Evolutionary conservation across 2,888 invertebrate genomes (phyloP), one percentile per base, ranked within the genome.

Genomic region (Xylophagus ater): DNA sequence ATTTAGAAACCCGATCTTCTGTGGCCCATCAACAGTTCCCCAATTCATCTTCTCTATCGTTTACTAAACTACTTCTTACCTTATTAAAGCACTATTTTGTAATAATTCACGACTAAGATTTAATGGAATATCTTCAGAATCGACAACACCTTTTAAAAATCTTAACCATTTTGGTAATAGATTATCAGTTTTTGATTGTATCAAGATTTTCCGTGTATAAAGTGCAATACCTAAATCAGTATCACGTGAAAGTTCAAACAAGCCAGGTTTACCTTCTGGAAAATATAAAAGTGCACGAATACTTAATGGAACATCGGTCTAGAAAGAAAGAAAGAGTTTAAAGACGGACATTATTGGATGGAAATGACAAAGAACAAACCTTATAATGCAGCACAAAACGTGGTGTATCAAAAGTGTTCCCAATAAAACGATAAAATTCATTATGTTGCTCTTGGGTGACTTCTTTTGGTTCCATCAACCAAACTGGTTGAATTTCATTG

Each of bases 121-220:
- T 40, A 97, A 68, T 28, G 97, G 97, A 68, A 97, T 94, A 65
- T 97, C 97, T 70, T 97, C 97, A 2, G 93, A 94, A 69, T 97
- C 97, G 12, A 97, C 92, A 20, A 97, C 94, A 57, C 94, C 96
- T 74, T 92, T 92, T 3, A 97, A 72, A 66, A 97, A 97, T 52
- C 96, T 72, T 50, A 97, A 69, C 90, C 94, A 97, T 57, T 90
- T 88, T 0, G 94, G 94, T 45, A 96, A 67, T 47, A 96, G 76
- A 55, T 88, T 84, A 42, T 89, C 89, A 1, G 90, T 85, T 58
- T 83, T 84, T 53, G 79, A 83, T 66, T 94, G 89, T 45, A 97
- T 94, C 44, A 97, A 71, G 38, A 97, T 82, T 64, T 92, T 92
- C 33, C 90, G 75, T 4, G 88, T 84, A 61, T 98, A 97, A 10